Conservation (phyloP, 1,140 invertebrate genomes). For the Bilobella aurantiaca region DNA sequence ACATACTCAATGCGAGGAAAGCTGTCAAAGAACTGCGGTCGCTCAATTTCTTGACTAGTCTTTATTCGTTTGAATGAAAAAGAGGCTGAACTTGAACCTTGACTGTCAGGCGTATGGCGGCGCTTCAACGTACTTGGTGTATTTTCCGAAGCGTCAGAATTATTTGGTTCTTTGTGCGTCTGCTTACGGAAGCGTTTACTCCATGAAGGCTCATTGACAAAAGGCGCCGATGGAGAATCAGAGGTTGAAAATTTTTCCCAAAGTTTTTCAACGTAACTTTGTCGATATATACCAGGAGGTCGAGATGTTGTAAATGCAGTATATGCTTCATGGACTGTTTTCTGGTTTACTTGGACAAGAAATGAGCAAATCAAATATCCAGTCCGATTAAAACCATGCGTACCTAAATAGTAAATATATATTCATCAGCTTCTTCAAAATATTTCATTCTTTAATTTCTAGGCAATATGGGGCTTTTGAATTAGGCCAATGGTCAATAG, state of each 20-base stretch:
- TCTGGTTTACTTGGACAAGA: slow-evolving; percentile 66
- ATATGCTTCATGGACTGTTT: slow-evolving; percentile 67
- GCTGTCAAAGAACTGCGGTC: slow-evolving; percentile 38
- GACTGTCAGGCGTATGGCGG: slow-evolving; percentile 36
- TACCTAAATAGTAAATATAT: slow-evolving; percentile 39
- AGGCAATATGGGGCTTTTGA: too few relatives aligned
- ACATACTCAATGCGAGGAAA: neutral
- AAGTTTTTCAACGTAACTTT: slow-evolving; percentile 51
- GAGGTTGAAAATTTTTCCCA: slow-evolving; percentile 61
- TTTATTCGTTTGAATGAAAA: too few relatives aligned
- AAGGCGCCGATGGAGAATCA: slow-evolving; percentile 51
- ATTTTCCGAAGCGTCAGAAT: slow-evolving; percentile 37
- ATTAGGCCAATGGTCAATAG: neutral
- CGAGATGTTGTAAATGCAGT: slow-evolving; percentile 56
- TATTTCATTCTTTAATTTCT: too few relatives aligned
- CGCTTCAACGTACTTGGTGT: slow-evolving; percentile 38
- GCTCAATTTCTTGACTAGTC: slow-evolving; percentile 41
- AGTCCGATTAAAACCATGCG: slow-evolving; percentile 96
- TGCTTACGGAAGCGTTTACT: slow-evolving; percentile 49
- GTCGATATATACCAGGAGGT: slow-evolving; percentile 58
- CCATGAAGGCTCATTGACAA: slow-evolving; percentile 68
- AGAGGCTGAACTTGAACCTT: too few relatives aligned
- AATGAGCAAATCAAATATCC: slow-evolving; percentile 88
- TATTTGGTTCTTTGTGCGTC: slow-evolving; percentile 2
- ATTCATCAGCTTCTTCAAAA: neutral